These are phyloP conservation scores for Antitype chi DNA, from an alignment of 2,888 invertebrate genomes.

Conservation along the genomic window DNA sequence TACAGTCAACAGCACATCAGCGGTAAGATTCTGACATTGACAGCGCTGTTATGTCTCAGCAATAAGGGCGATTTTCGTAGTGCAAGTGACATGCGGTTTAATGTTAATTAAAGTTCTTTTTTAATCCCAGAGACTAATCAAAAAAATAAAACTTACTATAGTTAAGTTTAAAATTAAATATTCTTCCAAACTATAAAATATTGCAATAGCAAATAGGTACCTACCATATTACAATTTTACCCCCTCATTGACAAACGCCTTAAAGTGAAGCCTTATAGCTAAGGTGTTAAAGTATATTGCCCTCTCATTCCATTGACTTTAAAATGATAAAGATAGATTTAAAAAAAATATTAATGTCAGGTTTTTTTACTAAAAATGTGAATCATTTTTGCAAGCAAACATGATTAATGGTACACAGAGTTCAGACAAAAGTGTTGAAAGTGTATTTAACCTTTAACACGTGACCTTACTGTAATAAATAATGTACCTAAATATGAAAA, in stretches of 20 bases:
- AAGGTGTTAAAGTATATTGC: constrained; percentile 24
- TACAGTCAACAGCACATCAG: too few species aligned
- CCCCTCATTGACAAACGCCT: not conserved
- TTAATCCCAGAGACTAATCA: too few species aligned
- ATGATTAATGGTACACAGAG: too few species aligned
- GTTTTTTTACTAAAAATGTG: not conserved
- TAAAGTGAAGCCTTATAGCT: constrained; percentile 2
- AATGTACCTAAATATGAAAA: not conserved
- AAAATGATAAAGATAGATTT: not conserved
- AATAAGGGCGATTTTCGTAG: not conserved
- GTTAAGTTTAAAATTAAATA: too few species aligned
- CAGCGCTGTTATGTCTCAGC: not conserved
- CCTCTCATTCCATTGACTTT: constrained; percentile 9
- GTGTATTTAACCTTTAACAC: constrained; percentile 14
- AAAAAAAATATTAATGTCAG: not conserved
- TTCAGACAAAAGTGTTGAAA: not conserved
- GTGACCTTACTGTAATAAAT: constrained; percentile 17
- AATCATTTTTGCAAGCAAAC: not conserved
- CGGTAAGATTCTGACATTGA: not conserved
- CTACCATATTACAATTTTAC: not conserved
- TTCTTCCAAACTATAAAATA: too few species aligned
- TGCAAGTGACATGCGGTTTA: not conserved
- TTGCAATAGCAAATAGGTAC: too few species aligned
- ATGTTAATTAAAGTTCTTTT: too few species aligned
- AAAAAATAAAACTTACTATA: too few species aligned